phyloP scores from a whole-genome alignment of 2,113 vertebrate genomes.

The Polypterus senegalus region DNA sequence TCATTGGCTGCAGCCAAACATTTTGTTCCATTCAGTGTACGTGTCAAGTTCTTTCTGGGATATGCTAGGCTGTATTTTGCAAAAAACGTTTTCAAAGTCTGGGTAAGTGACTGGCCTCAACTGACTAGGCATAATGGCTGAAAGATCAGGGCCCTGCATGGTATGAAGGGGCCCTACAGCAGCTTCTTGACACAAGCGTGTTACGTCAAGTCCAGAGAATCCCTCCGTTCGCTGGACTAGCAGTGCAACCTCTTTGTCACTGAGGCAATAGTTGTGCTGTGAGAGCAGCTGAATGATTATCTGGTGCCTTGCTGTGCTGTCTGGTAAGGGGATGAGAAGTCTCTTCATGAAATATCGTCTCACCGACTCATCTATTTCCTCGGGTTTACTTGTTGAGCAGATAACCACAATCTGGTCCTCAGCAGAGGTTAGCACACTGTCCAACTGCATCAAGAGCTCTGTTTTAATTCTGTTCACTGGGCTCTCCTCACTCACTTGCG shows the following conservation, averaged over 20 bases:
- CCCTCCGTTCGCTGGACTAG: constrained; percentile 96
- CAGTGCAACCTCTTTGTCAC: constrained; percentile 94
- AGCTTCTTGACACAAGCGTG: constrained; percentile 93
- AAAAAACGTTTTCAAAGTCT: constrained; percentile 98
- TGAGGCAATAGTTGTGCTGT: constrained; percentile 98
- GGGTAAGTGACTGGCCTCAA: constrained; percentile 95
- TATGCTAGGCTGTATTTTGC: constrained; percentile 98
- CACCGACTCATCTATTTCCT: constrained; percentile 93
- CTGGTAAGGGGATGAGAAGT: constrained; percentile 93
- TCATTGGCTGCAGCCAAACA: constrained; percentile 98
- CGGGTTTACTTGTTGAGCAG: constrained; percentile 95
- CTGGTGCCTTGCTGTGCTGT: constrained; percentile 91
- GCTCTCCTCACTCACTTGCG: constrained; percentile 84
- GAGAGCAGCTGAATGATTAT: constrained; percentile 97
- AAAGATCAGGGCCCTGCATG: constrained; percentile 81
- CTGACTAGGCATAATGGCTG: constrained; percentile 84
- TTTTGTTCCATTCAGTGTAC: constrained; percentile 99
- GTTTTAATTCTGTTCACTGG: constrained; percentile 83
- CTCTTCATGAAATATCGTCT: constrained; percentile 97
- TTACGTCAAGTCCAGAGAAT: constrained; percentile 90
- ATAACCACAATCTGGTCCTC: constrained; percentile 95
- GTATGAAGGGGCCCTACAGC: constrained; percentile 80
- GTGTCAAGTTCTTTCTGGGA: constrained; percentile 97
- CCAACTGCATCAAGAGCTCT: constrained; percentile 94
- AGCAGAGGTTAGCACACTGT: constrained; percentile 79